A percentile compares a stretch with the other conserved stretches of the same genome.
These are phyloP conservation scores for Sinhomidia bicolor DNA, from an alignment of 2,888 invertebrate species.

Conservation along the genomic window DNA sequence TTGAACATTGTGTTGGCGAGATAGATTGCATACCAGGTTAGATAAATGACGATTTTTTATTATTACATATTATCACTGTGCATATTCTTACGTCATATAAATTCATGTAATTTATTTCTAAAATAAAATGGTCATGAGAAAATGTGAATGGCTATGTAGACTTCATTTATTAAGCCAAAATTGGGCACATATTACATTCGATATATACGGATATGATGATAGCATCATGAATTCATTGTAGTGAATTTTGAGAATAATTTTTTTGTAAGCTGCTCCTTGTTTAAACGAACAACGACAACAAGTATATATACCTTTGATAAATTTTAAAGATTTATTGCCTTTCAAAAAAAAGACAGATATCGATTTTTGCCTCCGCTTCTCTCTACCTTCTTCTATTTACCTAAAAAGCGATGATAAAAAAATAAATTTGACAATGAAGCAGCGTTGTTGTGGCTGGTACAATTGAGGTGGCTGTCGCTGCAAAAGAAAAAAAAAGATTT, in stretches of 20 bases:
- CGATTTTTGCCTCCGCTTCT: conserved; percentile 16
- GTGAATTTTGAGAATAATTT: background rate
- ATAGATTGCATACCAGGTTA: conserved; percentile 28
- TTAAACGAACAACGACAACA: no score
- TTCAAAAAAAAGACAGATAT: conserved; percentile 25
- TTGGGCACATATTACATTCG: background rate
- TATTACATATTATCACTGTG: background rate
- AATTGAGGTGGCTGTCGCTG: background rate
- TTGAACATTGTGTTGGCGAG: conserved; percentile 55
- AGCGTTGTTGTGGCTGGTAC: no score
- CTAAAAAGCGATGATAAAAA: conserved; percentile 21
- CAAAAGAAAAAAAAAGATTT: background rate
- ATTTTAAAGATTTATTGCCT: conserved; percentile 43
- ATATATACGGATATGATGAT: background rate
- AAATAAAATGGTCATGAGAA: conserved; percentile 24
- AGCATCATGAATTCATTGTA: background rate
- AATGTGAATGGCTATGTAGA: background rate
- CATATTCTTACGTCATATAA: background rate
- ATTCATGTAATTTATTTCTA: conserved; percentile 2
- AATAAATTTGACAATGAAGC: conserved; percentile 22
- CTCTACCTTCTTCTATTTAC: conserved; percentile 12
- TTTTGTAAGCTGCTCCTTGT: no score
- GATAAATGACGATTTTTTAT: background rate
- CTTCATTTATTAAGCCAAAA: background rate
- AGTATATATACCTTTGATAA: no score